These are phyloP conservation scores for Progne subis DNA, from an alignment of 2,113 vertebrate species.

Conservation along the genomic window DNA sequence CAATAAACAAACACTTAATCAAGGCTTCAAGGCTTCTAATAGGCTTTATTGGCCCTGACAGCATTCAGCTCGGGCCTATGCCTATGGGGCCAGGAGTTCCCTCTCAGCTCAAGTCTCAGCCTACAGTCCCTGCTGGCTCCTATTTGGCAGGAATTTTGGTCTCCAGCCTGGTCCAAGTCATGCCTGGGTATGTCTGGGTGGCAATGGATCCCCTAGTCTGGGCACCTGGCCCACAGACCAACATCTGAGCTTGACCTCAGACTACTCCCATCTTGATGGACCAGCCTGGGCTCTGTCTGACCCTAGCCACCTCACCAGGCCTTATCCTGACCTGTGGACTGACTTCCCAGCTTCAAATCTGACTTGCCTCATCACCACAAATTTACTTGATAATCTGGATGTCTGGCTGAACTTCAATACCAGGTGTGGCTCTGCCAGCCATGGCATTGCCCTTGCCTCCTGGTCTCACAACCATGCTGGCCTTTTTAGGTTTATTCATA, in stretches of 20 bases:
- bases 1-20: neutral
- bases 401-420: neutral
- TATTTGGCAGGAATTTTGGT: neutral
- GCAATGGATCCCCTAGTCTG: neutral
- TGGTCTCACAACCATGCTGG: neutral
- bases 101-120: neutral
- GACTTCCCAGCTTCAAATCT: neutral
- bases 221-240: neutral
- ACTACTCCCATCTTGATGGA: neutral
- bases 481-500: neutral
- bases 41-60: neutral
- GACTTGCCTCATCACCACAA: neutral
- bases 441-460: neutral
- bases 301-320: neutral
- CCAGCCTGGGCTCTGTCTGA: neutral
- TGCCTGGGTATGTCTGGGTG: neutral
- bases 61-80: accelerated
- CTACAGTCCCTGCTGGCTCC: neutral
- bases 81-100: neutral
- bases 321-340: neutral
- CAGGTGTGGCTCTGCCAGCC: neutral
- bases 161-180: neutral
- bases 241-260: neutral
- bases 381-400: neutral
- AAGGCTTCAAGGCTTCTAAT: neutral